phyloP scores from a whole-genome alignment of 2,888 invertebrate species.

The Atherix ibis region DNA sequence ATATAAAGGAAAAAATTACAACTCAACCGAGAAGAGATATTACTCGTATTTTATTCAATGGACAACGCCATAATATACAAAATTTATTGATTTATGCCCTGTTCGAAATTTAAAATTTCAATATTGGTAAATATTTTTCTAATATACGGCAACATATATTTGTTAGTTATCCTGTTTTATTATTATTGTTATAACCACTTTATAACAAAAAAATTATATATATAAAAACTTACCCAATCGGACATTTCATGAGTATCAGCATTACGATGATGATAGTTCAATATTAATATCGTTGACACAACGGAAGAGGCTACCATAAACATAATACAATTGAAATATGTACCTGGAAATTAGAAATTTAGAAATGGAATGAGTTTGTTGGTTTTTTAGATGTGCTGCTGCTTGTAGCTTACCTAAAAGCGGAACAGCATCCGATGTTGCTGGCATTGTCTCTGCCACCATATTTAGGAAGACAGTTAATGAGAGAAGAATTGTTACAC shows the following conservation, averaged over 20 bases:
- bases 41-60: too few species aligned
- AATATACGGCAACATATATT: too few species aligned
- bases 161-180: too few species aligned
- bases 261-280: constrained; percentile 96
- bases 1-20: too few species aligned
- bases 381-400: too few species aligned
- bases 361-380: constrained; percentile 1
- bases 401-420: constrained; percentile 54
- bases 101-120: too few species aligned
- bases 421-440: constrained; percentile 87
- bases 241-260: constrained; percentile 96
- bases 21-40: too few species aligned
- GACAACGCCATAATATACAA: too few species aligned
- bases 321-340: constrained; percentile 99
- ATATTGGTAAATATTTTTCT: too few species aligned
- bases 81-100: too few species aligned
- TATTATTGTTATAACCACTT: too few species aligned
- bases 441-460: constrained; percentile 98
- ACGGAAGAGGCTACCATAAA: constrained; percentile 98
- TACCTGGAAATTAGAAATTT: constrained; percentile 39
- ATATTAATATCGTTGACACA: constrained; percentile 92
- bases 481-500: constrained; percentile 92
- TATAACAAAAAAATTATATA: too few species aligned
- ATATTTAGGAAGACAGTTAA: constrained; percentile 96
- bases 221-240: constrained; percentile 87